Evolutionary conservation across 2,888 invertebrate genomes (phyloP).

Genomic region (Agrotis puta): DNA sequence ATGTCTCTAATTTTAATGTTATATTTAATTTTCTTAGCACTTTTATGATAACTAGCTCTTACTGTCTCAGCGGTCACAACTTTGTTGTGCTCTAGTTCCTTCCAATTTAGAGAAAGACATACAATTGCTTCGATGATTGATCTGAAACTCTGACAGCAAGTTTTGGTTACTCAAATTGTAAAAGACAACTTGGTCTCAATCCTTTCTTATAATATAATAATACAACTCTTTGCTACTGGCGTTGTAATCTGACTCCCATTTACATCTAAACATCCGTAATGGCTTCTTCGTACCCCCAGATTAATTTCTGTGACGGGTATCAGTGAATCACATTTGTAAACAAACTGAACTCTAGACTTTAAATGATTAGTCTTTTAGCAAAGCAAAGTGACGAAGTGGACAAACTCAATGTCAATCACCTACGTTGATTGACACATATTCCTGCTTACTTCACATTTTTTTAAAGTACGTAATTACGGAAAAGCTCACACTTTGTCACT

Average conservation of each 20-base stretch:
- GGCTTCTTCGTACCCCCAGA: conserved; percentile 28
- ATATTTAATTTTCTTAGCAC: too few relatives aligned
- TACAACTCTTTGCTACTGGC: neutral
- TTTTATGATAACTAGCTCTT: too few relatives aligned
- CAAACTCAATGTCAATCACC: conserved; percentile 49
- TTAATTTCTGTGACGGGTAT: conserved; percentile 24
- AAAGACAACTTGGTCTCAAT: neutral
- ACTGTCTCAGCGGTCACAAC: too few relatives aligned
- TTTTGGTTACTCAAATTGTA: neutral
- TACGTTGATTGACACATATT: conserved; percentile 50
- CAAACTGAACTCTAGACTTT: conserved; percentile 12
- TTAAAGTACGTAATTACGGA: conserved; percentile 59
- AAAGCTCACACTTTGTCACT: conserved; percentile 59
- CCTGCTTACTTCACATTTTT: conserved; percentile 51
- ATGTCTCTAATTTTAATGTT: too few relatives aligned
- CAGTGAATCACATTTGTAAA: conserved; percentile 24
- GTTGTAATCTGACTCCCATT: conserved; percentile 9
- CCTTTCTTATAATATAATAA: neutral
- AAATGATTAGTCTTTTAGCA: conserved; percentile 7
- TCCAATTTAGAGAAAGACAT: too few relatives aligned
- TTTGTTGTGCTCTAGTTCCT: too few relatives aligned
- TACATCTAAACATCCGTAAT: conserved; percentile 17
- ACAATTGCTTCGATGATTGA: too few relatives aligned
- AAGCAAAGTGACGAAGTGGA: conserved; percentile 12
- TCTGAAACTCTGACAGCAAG: neutral